A percentile compares a stretch with the other conserved stretches of the same genome.
Evolutionary conservation across 1,140 invertebrate genomes (phyloP).

Genomic region (Apis mellifera): DNA sequence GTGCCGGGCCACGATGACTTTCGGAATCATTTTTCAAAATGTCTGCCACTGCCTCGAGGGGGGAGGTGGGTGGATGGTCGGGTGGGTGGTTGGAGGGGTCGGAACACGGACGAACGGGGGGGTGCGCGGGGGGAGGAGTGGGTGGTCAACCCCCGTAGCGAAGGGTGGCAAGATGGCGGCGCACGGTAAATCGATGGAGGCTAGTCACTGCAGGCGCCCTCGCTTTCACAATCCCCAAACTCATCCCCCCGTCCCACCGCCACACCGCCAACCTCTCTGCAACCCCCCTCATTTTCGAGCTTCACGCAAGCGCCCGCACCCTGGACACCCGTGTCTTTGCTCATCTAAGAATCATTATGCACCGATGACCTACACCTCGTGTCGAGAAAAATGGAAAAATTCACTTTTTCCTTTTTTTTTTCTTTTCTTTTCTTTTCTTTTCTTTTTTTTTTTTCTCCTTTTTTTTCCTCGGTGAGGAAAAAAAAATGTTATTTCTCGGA

Average conservation of each 20-base stretch:
- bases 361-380: conserved; percentile 14
- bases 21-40: conserved; percentile 80
- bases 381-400: conserved; percentile 23
- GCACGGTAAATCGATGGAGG: conserved; percentile 80
- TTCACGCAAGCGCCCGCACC: conserved; percentile 74
- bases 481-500: conserved; percentile 6
- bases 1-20: conserved; percentile 71
- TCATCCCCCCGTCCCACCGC: conserved; percentile 60
- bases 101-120: conserved; percentile 36
- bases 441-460: conserved; percentile 2
- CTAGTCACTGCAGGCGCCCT: conserved; percentile 78
- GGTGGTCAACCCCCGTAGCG: conserved; percentile 68
- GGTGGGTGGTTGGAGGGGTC: conserved; percentile 30
- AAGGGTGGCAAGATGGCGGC: conserved; percentile 80
- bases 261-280: conserved; percentile 45
- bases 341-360: conserved; percentile 69
- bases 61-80: conserved; percentile 33
- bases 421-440: conserved; percentile 17
- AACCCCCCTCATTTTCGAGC: conserved; percentile 76
- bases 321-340: conserved; percentile 61
- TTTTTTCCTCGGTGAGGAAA: neutral
- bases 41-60: conserved; percentile 70
- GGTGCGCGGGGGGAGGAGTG: conserved; percentile 22
- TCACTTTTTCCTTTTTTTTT: neutral
- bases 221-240: conserved; percentile 71